Base-by-base conservation (phyloP, 2,888 invertebrate species). In the Epistrophe grossulariae region DNA sequence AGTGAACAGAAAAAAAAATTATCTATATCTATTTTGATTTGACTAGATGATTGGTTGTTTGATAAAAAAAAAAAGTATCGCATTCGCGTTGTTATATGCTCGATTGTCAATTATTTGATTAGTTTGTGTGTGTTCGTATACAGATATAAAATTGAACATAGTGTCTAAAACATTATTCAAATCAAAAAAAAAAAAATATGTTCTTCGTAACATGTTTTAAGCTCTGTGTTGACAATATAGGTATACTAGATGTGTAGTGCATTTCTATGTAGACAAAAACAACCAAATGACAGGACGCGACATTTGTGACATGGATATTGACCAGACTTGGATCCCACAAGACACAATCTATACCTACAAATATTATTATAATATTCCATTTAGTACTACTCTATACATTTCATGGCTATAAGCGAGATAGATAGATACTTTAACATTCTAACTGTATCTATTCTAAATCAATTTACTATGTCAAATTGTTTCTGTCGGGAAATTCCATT, bases 1-100 rank as follows among this genome's bases (percentile, higher is more conserved):
- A 15, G 17, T 31, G 19, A 17, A 35, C 19, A 31, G 38, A 52
- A 77, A 55, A 70, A 45, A 62, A 84, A 40, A 74, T 10, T 40
- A 40, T 40, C 40, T 71, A 64, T 62, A 73, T 38, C 52, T 38
- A 35, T 66, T 48, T 73, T 73, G 73, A 72, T 73, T 73, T 77
- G 84, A 80, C 80, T 84, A 76, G 70, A 79, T 85, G 82, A 82
- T 79, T 85, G 82, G 85, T 82, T 84, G 81, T 77, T 77, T 74
- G 52, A 64, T 7, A n/a, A n/a, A 5, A 48, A 38, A 31, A 57
- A n/a, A 15, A 24, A 55, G 15, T 19, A 52, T 79, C 62, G 31
- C 31, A 79, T 73, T 62, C 83, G 74, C 60, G 55, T 52, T 68
- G 45, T 77, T 78, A 48, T 73, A 81, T 74, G 81, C 78, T 70